Evolutionary conservation across 2,113 vertebrate species (phyloP).

Genomic region (Phodopus roborovskii): DNA sequence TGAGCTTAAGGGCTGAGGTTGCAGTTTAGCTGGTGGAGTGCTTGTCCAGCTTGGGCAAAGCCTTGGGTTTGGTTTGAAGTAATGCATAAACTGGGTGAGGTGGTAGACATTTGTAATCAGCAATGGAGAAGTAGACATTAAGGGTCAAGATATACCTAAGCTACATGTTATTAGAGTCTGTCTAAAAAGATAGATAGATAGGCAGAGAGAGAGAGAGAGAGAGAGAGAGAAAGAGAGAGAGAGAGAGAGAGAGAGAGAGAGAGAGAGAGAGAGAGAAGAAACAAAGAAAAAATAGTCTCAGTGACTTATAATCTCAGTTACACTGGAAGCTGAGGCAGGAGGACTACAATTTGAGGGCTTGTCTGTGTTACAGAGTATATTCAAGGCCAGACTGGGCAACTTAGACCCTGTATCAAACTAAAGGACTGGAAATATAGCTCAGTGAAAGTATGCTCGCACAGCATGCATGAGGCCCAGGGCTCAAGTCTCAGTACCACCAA

Average conservation of each 20-base stretch:
- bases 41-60: background rate
- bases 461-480: background rate
- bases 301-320: background rate
- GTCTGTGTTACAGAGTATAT: background rate
- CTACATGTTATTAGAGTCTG: background rate
- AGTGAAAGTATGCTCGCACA: background rate
- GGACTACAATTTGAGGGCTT: background rate
- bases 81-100: background rate
- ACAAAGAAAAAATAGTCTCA: background rate
- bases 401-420: background rate
- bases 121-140: background rate
- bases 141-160: background rate
- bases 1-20: background rate
- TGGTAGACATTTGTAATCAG: background rate
- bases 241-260: background rate
- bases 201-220: background rate
- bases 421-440: background rate
- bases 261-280: rapidly evolving
- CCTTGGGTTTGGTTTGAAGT: background rate
- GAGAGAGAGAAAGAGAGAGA: no score
- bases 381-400: background rate
- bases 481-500: background rate
- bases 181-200: rapidly evolving
- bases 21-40: no score
- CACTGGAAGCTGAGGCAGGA: background rate